A percentile compares a stretch with the other conserved stretches of the same genome.
Conservation (phyloP, 2,888 invertebrate genomes). For the Thymelicus acteon region DNA sequence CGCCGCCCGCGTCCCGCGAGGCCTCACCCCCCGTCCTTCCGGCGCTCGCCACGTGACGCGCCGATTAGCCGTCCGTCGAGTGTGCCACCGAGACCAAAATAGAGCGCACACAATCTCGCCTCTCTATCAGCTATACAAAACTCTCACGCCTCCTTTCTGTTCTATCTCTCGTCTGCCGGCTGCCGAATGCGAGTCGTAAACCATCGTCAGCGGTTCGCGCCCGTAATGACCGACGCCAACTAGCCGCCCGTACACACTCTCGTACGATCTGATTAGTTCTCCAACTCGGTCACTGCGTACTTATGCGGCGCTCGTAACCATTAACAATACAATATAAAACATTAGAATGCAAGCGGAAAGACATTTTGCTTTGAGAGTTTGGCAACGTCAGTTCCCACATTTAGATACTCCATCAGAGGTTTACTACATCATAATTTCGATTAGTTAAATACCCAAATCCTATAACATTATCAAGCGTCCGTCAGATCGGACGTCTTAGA, state of each 20-base stretch:
- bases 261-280: constrained; percentile 31
- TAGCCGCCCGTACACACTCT: constrained; percentile 36
- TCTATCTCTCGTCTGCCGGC: constrained; percentile 50
- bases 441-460: too few relatives aligned
- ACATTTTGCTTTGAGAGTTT: background rate
- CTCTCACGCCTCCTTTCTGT: constrained; percentile 61
- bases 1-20: constrained; percentile 55
- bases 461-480: background rate
- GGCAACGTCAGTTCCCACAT: background rate
- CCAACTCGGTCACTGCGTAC: constrained; percentile 29
- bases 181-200: constrained; percentile 49
- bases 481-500: background rate
- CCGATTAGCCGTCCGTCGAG: constrained; percentile 81
- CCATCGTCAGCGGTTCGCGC: constrained; percentile 44
- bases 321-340: constrained; percentile 1
- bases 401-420: background rate
- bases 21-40: constrained; percentile 79
- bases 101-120: constrained; percentile 74
- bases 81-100: constrained; percentile 82
- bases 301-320: constrained; percentile 18
- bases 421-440: too few relatives aligned
- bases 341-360: background rate
- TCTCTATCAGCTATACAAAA: constrained; percentile 68
- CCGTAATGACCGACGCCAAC: constrained; percentile 43
- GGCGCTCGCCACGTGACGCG: constrained; percentile 81